Evolutionary conservation across 2,113 vertebrate genomes (phyloP).

Genomic region (Paratilapia polleni): DNA sequence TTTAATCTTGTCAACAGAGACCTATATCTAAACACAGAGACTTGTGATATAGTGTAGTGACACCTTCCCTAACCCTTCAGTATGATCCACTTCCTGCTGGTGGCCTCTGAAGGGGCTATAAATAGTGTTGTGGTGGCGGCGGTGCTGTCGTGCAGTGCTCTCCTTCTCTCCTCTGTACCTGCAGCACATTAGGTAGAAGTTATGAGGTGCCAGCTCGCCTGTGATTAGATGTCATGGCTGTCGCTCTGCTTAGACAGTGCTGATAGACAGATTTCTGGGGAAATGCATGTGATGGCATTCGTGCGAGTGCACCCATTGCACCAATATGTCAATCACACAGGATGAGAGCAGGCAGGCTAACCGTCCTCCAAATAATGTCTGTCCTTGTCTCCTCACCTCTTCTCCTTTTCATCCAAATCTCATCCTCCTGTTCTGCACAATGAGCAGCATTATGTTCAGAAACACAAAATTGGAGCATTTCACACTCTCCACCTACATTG

Average conservation of each 20-base stretch:
- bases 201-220: constrained; percentile 83
- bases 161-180: constrained; percentile 58
- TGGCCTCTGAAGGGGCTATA: constrained; percentile 73
- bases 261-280: constrained; percentile 86
- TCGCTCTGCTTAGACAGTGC: constrained; percentile 86
- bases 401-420: constrained; percentile 48
- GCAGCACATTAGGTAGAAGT: constrained; percentile 79
- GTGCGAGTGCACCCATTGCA: constrained; percentile 78
- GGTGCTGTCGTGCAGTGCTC: constrained; percentile 24
- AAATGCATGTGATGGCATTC: constrained; percentile 80
- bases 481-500: constrained; percentile 5
- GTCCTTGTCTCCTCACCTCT: constrained; percentile 68
- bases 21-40: constrained; percentile 57
- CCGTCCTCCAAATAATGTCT: constrained; percentile 67
- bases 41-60: constrained; percentile 66
- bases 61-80: constrained; percentile 69
- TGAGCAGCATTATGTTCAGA: constrained; percentile 12
- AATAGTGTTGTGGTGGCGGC: constrained; percentile 57
- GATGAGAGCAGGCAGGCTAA: constrained; percentile 64
- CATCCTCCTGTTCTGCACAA: constrained; percentile 18
- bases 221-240: constrained; percentile 90
- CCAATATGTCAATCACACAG: constrained; percentile 81
- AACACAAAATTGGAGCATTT: constrained; percentile 30
- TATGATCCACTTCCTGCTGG: constrained; percentile 72
- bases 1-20: constrained; percentile 67